A percentile compares a stretch with the other conserved stretches of the same genome.
Conservation (phyloP, 2,888 invertebrate species). For the Eristalis tenax region DNA sequence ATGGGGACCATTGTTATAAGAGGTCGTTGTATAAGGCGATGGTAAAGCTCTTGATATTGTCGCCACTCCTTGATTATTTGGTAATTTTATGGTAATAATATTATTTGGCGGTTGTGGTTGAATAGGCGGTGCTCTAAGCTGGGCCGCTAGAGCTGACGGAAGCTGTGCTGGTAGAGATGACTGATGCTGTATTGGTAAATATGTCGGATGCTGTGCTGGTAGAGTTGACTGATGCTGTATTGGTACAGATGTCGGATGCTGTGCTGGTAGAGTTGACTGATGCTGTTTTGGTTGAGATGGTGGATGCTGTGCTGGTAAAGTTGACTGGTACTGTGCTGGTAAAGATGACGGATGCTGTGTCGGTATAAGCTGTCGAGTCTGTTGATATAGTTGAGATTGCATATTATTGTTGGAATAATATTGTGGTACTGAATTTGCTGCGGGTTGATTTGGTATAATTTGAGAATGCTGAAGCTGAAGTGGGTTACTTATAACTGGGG, state of each 20-base stretch:
- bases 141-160: neutral
- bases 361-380: neutral
- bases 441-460: neutral
- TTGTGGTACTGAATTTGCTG: neutral
- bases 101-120: neutral
- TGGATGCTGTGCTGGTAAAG: neutral
- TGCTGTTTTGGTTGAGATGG: neutral
- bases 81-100: neutral
- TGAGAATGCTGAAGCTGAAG: neutral
- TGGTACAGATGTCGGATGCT: neutral
- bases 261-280: neutral
- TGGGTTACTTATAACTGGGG: neutral
- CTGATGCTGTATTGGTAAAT: no score
- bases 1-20: neutral
- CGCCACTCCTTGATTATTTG: neutral
- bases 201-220: neutral
- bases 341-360: neutral
- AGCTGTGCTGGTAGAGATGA: no score
- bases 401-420: neutral
- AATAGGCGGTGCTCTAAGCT: neutral
- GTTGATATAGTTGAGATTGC: neutral
- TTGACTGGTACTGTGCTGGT: neutral
- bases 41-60: neutral
- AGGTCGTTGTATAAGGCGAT: neutral
- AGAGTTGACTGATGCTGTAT: neutral